Conservation (phyloP, 2,113 vertebrate genomes). For the Thinocorus orbignyianus region DNA sequence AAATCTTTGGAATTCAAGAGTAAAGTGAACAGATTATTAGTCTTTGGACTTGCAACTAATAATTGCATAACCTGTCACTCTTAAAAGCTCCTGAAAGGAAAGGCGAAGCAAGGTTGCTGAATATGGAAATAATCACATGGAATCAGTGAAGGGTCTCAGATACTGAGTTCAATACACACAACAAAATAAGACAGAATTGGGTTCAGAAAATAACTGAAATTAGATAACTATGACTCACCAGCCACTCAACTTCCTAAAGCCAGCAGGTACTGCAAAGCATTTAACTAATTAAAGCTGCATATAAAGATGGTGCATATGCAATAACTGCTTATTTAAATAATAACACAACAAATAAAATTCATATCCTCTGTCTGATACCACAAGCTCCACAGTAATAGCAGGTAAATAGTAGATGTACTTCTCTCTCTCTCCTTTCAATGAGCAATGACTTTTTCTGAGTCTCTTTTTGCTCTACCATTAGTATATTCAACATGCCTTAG, state of each 20-base stretch:
- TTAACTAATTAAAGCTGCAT: background rate
- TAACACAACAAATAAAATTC: background rate
- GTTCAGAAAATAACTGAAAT: slow-evolving; percentile 23
- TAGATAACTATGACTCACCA: background rate
- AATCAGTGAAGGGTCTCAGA: background rate
- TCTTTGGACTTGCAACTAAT: background rate
- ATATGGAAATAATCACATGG: background rate
- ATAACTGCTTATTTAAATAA: background rate
- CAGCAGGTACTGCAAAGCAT: background rate
- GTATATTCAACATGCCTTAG: background rate
- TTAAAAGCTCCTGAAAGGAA: background rate
- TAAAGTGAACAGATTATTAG: background rate
- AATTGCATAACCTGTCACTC: background rate
- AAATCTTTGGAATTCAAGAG: background rate
- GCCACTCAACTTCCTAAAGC: background rate
- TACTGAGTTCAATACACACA: background rate
- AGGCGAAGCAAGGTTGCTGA: background rate
- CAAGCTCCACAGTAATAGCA: background rate
- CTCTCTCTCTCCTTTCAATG: background rate
- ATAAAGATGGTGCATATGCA: background rate
- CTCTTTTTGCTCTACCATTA: background rate
- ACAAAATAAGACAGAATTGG: slow-evolving; percentile 18
- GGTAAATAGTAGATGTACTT: background rate
- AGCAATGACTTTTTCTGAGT: background rate
- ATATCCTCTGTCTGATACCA: background rate